Conservation (phyloP, 2,888 invertebrate genomes). For the Hypercompe scribonia region DNA sequence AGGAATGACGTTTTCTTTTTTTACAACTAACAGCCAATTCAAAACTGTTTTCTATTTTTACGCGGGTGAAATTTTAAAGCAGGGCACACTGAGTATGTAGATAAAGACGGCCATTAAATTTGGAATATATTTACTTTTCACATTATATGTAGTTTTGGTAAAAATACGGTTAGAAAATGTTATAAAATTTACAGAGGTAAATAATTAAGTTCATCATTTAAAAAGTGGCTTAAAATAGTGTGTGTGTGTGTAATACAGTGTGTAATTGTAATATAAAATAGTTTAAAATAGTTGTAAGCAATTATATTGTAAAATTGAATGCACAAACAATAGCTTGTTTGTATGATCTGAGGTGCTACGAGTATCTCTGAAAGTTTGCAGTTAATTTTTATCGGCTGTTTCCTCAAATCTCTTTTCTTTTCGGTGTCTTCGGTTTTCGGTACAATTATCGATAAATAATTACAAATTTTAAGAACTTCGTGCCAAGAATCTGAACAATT, state of each 20-base stretch:
- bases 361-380: too few species aligned
- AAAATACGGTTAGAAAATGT: not conserved
- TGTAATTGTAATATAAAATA: not conserved
- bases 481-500: too few species aligned
- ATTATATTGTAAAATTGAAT: not conserved
- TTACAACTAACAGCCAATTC: conserved; percentile 59
- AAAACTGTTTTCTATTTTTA: conserved; percentile 44
- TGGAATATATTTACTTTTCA: not conserved
- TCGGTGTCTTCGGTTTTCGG: too few species aligned
- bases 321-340: too few species aligned
- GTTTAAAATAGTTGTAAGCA: not conserved
- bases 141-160: not conserved
- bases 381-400: too few species aligned
- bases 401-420: too few species aligned
- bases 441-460: too few species aligned
- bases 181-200: not conserved
- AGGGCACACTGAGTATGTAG: not conserved
- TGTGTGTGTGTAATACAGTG: not conserved
- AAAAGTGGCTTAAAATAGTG: too few species aligned
- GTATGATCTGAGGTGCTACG: too few species aligned
- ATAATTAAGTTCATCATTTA: too few species aligned
- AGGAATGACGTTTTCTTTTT: conserved; percentile 66
- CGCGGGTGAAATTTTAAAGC: conserved; percentile 2
- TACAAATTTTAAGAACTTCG: too few species aligned
- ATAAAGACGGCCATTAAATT: not conserved